Conservation (phyloP, 2,113 vertebrate species). For the Nettapus auritus region DNA sequence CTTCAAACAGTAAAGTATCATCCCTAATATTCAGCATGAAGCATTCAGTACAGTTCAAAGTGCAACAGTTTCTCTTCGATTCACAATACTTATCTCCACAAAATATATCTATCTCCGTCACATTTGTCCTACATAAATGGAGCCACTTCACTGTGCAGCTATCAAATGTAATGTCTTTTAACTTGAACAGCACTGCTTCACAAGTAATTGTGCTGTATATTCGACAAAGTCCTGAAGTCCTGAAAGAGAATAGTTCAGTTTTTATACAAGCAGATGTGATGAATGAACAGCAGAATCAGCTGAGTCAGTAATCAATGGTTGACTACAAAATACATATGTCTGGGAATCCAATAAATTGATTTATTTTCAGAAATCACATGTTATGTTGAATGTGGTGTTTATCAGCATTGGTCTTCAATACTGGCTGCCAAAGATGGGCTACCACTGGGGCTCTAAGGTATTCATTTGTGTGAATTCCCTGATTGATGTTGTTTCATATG, state of each 20-base stretch:
- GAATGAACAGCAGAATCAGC: slow-evolving; percentile 49
- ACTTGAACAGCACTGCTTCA: not conserved
- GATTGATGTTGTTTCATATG: slow-evolving; percentile 44
- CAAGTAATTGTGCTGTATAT: not conserved
- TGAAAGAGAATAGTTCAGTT: slow-evolving; percentile 37
- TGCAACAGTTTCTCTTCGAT: not conserved
- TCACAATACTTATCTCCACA: not conserved
- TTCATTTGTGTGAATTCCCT: slow-evolving; percentile 26
- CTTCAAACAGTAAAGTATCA: not conserved
- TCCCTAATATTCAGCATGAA: not conserved
- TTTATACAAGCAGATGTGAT: slow-evolving; percentile 36
- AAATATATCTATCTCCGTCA: not conserved
- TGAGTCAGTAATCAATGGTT: slow-evolving; percentile 62
- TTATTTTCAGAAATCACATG: slow-evolving; percentile 53
- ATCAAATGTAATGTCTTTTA: slow-evolving; percentile 36
- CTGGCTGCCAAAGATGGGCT: not conserved
- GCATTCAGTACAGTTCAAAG: not conserved
- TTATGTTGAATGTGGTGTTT: slow-evolving; percentile 40
- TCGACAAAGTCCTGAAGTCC: slow-evolving; percentile 3
- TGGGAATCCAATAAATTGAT: slow-evolving; percentile 53
- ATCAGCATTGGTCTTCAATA: slow-evolving; percentile 54
- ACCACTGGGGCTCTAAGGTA: slow-evolving; percentile 30
- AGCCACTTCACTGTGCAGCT: not conserved
- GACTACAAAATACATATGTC: slow-evolving; percentile 48
- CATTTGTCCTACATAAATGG: not conserved